Conservation (phyloP, 2,888 invertebrate genomes). For the Drosophila kanekoi region DNA sequence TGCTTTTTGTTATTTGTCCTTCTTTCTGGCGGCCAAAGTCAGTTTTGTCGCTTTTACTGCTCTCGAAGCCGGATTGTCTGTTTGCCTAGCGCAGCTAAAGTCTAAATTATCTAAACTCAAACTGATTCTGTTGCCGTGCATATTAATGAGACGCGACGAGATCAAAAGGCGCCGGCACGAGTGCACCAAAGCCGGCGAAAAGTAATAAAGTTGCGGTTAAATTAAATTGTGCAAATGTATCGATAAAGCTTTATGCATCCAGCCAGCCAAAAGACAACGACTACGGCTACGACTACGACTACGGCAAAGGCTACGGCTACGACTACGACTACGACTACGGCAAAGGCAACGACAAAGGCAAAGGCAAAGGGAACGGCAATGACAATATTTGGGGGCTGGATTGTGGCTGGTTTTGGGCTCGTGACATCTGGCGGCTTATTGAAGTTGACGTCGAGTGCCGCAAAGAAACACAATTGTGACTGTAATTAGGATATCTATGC, state of each 20-base stretch:
- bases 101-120: constrained; percentile 78
- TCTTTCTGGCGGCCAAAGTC: constrained; percentile 12
- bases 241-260: constrained; percentile 67
- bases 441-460: constrained; percentile 9
- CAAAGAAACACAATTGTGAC: constrained; percentile 11
- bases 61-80: constrained; percentile 15
- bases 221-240: constrained; percentile 78
- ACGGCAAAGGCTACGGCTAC: too few relatives aligned
- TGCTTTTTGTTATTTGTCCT: constrained; percentile 31
- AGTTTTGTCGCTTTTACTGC: constrained; percentile 15
- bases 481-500: constrained; percentile 11
- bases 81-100: constrained; percentile 58
- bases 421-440: constrained; percentile 29
- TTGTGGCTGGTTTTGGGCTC: not conserved
- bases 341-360: too few relatives aligned
- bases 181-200: constrained; percentile 62
- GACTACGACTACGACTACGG: too few relatives aligned
- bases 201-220: constrained; percentile 79
- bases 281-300: constrained; percentile 4
- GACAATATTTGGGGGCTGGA: not conserved
- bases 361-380: too few relatives aligned
- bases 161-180: constrained; percentile 59
- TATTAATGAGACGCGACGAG: constrained; percentile 69
- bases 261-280: constrained; percentile 14
- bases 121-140: constrained; percentile 73